Conservation (phyloP, 1,140 invertebrate species). For the Nasonia giraulti region DNA sequence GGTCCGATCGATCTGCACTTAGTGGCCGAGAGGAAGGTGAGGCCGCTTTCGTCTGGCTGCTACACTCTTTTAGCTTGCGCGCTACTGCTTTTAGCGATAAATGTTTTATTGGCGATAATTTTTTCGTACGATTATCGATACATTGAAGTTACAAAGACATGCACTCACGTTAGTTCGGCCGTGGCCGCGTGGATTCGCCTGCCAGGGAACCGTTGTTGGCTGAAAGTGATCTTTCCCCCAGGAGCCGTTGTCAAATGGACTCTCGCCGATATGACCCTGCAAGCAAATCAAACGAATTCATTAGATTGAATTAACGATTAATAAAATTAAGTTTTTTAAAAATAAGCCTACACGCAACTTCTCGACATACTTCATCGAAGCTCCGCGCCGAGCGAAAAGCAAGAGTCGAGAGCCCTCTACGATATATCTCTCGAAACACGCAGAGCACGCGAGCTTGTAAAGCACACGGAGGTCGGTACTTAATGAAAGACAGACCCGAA, state of each 20-base stretch:
- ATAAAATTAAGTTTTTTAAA: too few species aligned
- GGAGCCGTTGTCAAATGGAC: conserved; percentile 72
- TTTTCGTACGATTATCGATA: too few species aligned
- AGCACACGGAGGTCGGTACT: conserved; percentile 49
- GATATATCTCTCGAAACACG: neutral
- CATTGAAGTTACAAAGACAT: neutral
- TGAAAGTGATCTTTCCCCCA: conserved; percentile 74
- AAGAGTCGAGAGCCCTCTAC: too few species aligned
- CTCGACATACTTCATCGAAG: too few species aligned
- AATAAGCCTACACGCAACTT: too few species aligned
- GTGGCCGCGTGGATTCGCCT: conserved; percentile 71
- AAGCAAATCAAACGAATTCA: conserved; percentile 50
- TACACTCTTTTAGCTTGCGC: neutral
- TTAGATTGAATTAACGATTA: neutral
- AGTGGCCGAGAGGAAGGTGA: neutral
- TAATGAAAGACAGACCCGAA: conserved; percentile 43
- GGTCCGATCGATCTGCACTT: conserved; percentile 8
- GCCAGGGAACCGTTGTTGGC: conserved; percentile 70
- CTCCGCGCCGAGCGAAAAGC: too few species aligned
- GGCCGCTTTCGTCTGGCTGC: neutral
- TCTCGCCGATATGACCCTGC: conserved; percentile 73
- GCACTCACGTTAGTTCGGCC: conserved; percentile 69
- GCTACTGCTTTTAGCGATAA: too few species aligned
- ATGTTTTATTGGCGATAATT: too few species aligned
- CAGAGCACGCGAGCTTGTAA: neutral